These are phyloP conservation scores for Microtus montanus DNA, from an alignment of 2,113 vertebrate species.

Conservation along the genomic window DNA sequence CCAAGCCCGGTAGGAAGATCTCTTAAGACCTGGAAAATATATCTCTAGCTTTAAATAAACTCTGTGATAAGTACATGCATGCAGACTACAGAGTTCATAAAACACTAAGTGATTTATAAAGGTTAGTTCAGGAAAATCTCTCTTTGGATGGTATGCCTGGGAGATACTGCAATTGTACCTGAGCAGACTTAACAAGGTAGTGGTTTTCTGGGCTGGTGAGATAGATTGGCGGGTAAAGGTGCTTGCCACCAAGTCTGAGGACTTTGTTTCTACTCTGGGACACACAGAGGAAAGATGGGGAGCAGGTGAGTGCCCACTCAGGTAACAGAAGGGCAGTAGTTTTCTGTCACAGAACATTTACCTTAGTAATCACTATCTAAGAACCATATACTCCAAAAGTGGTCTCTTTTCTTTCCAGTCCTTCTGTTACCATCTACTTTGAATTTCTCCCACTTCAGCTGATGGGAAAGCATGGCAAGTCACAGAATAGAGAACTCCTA, in stretches of 20 bases:
- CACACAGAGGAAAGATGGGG: not conserved
- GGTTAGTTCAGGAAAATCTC: not conserved
- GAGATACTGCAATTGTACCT: not conserved
- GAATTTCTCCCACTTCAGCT: not conserved
- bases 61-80: not conserved
- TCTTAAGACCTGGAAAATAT: not conserved
- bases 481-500: not conserved
- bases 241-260: not conserved
- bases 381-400: not conserved
- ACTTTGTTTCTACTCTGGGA: not conserved
- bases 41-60: not conserved
- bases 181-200: not conserved
- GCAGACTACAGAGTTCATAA: not conserved
- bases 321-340: not conserved
- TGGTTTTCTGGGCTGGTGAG: not conserved
- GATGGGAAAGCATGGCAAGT: not conserved
- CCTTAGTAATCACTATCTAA: not conserved
- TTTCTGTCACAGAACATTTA: not conserved
- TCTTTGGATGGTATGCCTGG: conserved; percentile 27
- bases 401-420: not conserved
- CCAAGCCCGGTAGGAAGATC: not conserved
- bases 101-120: conserved; percentile 53
- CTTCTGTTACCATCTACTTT: not conserved
- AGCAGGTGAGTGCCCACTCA: not conserved
- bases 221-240: not conserved